Evolutionary conservation across 2,797 vertebrate species (phyloP).

Genomic region (Malacoctenus gilli): DNA sequence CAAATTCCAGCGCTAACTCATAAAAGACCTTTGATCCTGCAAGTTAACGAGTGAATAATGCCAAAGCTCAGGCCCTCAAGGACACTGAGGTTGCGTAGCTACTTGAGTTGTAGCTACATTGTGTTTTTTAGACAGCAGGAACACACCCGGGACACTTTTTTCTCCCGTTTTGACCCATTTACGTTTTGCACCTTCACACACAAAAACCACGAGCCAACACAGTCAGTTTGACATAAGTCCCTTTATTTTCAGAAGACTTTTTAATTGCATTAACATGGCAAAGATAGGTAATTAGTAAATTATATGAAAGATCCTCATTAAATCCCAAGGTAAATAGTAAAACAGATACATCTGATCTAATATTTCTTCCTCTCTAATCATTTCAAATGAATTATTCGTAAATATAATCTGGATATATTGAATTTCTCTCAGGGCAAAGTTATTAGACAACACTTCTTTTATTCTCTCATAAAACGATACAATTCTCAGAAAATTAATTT

Average conservation of each 20-base stretch:
- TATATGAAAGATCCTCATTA: slow-evolving; percentile 52
- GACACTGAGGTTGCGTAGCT: slow-evolving; percentile 3
- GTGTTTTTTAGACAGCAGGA: neutral
- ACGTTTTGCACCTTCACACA: neutral
- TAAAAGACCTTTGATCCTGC: slow-evolving; percentile 75
- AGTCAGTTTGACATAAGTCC: slow-evolving; percentile 45
- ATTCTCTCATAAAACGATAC: slow-evolving; percentile 50
- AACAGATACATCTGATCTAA: slow-evolving; percentile 36
- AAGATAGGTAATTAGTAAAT: slow-evolving; percentile 66
- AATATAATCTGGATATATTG: slow-evolving; percentile 52
- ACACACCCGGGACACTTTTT: neutral
- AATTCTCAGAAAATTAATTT: slow-evolving; percentile 63
- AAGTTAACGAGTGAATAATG: slow-evolving; percentile 60
- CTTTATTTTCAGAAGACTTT: slow-evolving; percentile 72
- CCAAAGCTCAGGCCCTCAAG: slow-evolving; percentile 18
- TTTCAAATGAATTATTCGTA: slow-evolving; percentile 57
- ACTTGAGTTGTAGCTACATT: neutral
- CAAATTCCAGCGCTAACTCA: slow-evolving; percentile 65
- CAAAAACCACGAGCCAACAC: neutral
- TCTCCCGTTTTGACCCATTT: neutral
- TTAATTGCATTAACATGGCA: slow-evolving; percentile 70
- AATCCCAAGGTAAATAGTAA: slow-evolving; percentile 52
- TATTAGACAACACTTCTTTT: slow-evolving; percentile 59
- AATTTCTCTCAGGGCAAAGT: slow-evolving; percentile 43
- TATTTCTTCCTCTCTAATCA: slow-evolving; percentile 18